These are phyloP conservation scores for Halesus radiatus DNA, from an alignment of 1,140 invertebrate genomes.

Conservation along the genomic window DNA sequence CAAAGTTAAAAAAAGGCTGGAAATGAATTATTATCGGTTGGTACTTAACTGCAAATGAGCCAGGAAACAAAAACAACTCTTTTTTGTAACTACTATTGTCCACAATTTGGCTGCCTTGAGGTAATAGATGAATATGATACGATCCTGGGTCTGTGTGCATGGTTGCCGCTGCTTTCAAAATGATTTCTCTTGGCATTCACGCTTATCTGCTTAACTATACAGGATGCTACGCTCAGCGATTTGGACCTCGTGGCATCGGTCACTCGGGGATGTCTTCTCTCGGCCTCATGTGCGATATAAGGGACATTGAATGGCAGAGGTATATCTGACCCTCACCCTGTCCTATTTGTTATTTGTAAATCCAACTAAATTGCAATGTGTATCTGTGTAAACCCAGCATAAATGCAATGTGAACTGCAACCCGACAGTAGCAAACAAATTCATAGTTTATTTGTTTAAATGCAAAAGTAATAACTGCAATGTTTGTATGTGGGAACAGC, in stretches of 20 bases:
- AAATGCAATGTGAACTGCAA: no score
- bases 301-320: slow-evolving; percentile 76
- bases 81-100: no score
- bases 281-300: slow-evolving; percentile 78
- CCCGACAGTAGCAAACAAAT: neutral
- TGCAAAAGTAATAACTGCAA: no score
- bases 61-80: no score
- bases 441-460: no score
- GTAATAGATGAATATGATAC: neutral
- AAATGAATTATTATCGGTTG: no score
- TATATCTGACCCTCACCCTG: slow-evolving; percentile 59
- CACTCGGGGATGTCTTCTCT: slow-evolving; percentile 85
- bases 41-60: no score
- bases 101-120: neutral
- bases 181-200: slow-evolving; percentile 57
- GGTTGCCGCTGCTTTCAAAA: slow-evolving; percentile 39
- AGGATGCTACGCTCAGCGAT: slow-evolving; percentile 86
- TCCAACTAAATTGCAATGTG: neutral
- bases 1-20: no score
- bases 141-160: slow-evolving; percentile 7
- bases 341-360: slow-evolving; percentile 17
- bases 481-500: no score
- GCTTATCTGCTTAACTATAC: slow-evolving; percentile 69
- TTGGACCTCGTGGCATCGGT: slow-evolving; percentile 91
- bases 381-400: no score